Evolutionary conservation across 2,113 vertebrate species (phyloP), one percentile per base, ranked within the genome.

Genomic region (Pteronura brasiliensis): DNA sequence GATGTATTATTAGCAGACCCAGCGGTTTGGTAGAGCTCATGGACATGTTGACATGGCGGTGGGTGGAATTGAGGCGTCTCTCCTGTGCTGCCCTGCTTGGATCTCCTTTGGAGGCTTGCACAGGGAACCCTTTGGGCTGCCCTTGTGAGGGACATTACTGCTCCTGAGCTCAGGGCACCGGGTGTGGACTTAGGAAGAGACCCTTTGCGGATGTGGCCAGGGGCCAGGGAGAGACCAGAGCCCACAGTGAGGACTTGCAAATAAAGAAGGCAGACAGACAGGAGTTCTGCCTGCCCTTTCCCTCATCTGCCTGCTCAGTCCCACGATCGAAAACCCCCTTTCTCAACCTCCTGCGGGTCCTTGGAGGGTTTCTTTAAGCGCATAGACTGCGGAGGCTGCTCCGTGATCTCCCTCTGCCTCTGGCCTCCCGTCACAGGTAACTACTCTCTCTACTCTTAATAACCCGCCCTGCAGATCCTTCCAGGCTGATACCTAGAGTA

Each of bases 121-220:
- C 52, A 23, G 87, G 36, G 95, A 95, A 93, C 85, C 85, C 95
- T 88, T 97, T 96, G 97, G 88, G 97, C 80, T 88, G 85, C 42
- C n/a, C 79, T 88, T 29, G 18, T 57, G 97, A 98, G 96, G 97
- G 67, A 84, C 76, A 44, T 96, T 96, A 90, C 83, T 18, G 97
- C 96, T 93, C 77, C 65, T 61, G 76, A 97, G 96, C 93, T 67
- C 69, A 97, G 93, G 95, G 87, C 97, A 96, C 96, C 69, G 94
- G 95, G 39, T 55, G 63, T 52, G 92, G 94, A 90, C 96, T 94
- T 76, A 59, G 0, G 88, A 92, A 97, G 93, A 71, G 21, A 29
- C 39, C n/a, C 80, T 47, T 57, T 49, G 6, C 65, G 4, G 57
- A 65, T 88, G 39, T 71, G 34, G 18, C 49, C 5, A 42, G 49